Base-by-base conservation (phyloP, 2,113 vertebrate genomes). In the Tetrax tetrax region DNA sequence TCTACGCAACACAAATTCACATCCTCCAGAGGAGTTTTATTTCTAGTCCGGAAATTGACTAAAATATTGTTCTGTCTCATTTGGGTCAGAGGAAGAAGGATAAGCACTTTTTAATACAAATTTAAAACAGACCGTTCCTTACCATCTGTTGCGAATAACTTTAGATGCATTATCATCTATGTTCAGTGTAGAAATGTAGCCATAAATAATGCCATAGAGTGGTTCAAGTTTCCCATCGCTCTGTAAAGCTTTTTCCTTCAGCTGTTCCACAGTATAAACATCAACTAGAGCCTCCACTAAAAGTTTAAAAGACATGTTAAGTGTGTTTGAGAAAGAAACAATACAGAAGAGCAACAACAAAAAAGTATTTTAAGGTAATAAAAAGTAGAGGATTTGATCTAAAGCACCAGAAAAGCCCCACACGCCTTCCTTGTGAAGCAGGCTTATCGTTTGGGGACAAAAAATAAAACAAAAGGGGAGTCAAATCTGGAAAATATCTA, bases 131-230 rank as follows among this genome's bases (percentile, higher is more conserved):
- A 13, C 65, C 63, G 48, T 63, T 89, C 72, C 98, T 97, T 96
- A 99, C 99, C 99, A 99, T 85, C 98, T 98, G 71, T 97, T 98
- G 94, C 96, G 98, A 97, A 99, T 98, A 64, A 99, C 97, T 97
- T 98, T 99, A 33, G 98, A 96, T 71, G 97, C 48, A 33, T 98
- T 98, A 9, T 98, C 98, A 89, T 99, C 98, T 37, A 99, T 98
- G 88, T 98, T 98, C 61, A 99, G 96, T 37, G 96, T 98, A 83
- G 99, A 99, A 95, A 99, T 97, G 96, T 99, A 99, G 94, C 98
- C 98, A 92, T 98, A 99, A 50, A 98, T 98, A 87, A 99, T 98
- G 50, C 99, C 98, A 56, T 98, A 99, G 89, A 98, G 82, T 33
- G 96, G 97, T 18, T 97, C 97, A 41, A 59, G 61, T 89, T 97